A percentile compares a stretch with the other conserved stretches of the same genome.
phyloP scores from a whole-genome alignment of 2,888 invertebrate species.

The Agrochola lota region DNA sequence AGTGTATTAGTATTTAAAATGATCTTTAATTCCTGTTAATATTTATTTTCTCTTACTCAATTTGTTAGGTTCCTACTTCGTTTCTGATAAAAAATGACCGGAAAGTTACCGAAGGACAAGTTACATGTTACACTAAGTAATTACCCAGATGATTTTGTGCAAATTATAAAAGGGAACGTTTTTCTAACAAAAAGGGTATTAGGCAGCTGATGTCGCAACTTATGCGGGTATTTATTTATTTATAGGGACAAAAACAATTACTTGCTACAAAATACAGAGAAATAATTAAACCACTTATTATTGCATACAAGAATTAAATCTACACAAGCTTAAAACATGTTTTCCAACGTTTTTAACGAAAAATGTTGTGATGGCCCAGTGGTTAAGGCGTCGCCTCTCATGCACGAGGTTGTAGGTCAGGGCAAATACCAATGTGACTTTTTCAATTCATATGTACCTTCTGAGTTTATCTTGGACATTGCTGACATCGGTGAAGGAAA shows the following conservation, averaged over 20 bases:
- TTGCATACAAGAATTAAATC: conserved; percentile 12
- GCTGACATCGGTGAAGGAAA: too few species aligned
- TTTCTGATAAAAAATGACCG: not conserved
- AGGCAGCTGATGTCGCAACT: conserved; percentile 45
- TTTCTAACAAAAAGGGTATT: conserved; percentile 4
- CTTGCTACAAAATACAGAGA: too few species aligned
- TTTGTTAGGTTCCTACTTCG: not conserved
- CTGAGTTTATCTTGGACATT: too few species aligned
- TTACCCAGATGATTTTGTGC: conserved; percentile 38
- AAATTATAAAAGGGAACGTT: conserved; percentile 17
- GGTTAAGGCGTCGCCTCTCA: too few species aligned
- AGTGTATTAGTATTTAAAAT: not conserved
- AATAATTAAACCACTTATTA: conserved; percentile 24
- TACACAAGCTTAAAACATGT: not conserved
- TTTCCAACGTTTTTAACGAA: too few species aligned
- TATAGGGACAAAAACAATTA: too few species aligned
- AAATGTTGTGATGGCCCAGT: too few species aligned
- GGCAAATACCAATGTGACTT: too few species aligned
- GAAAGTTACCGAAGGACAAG: not conserved
- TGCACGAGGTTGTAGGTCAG: too few species aligned
- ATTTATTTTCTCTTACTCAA: not conserved
- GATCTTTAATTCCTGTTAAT: not conserved
- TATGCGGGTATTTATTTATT: conserved; percentile 59
- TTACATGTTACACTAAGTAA: conserved; percentile 14
- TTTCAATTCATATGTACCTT: too few species aligned